phyloP scores from a whole-genome alignment of 2,113 vertebrate genomes.

The Mus musculus region DNA sequence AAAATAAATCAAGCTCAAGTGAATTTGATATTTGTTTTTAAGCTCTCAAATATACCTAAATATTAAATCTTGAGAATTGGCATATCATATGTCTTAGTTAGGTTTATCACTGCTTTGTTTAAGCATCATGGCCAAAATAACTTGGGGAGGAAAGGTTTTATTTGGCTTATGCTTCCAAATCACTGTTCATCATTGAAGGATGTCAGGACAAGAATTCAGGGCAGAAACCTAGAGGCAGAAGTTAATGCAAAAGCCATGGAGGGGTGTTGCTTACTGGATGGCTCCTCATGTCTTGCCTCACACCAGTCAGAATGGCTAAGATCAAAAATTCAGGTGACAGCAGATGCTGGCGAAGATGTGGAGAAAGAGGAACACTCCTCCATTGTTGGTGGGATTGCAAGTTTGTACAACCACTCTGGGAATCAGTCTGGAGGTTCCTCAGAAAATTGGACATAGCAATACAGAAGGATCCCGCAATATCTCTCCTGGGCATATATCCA shows the following conservation, averaged over 20 bases:
- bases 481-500: too few relatives aligned
- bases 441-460: too few relatives aligned
- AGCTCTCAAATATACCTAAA: constrained; percentile 16
- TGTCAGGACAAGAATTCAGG: background rate
- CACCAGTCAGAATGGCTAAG: too few relatives aligned
- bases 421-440: too few relatives aligned
- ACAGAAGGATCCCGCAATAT: too few relatives aligned
- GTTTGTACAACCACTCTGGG: too few relatives aligned
- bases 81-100: background rate
- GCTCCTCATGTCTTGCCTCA: background rate
- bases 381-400: too few relatives aligned
- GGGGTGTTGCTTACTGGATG: background rate
- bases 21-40: background rate
- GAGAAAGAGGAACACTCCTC: too few relatives aligned
- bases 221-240: background rate
- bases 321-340: too few relatives aligned
- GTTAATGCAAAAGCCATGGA: background rate
- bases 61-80: constrained; percentile 30
- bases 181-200: background rate
- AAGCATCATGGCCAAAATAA: background rate
- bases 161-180: background rate
- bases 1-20: constrained; percentile 55
- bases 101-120: too few relatives aligned
- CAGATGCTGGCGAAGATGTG: too few relatives aligned
- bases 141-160: background rate